Conservation (phyloP, 2,113 vertebrate genomes). For the Theropithecus gelada region DNA sequence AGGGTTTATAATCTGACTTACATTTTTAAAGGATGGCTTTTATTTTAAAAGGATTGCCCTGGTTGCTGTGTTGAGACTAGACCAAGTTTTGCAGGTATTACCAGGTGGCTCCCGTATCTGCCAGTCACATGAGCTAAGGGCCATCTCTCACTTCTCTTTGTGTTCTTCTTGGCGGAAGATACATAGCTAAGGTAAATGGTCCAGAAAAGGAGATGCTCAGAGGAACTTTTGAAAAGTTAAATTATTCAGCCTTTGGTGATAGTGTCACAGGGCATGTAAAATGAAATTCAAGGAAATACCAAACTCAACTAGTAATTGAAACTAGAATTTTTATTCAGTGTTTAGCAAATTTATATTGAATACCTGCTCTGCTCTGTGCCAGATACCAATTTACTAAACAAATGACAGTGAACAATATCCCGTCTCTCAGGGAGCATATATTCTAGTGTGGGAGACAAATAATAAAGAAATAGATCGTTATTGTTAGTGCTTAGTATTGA, state of each 20-base stretch:
- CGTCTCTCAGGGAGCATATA: background rate
- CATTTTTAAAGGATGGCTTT: background rate
- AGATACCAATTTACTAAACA: constrained; percentile 7
- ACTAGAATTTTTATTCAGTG: background rate
- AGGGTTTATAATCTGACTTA: background rate
- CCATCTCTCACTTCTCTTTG: background rate
- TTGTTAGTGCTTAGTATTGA: background rate
- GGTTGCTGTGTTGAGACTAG: background rate
- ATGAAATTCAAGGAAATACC: constrained; percentile 44
- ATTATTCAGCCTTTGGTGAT: background rate
- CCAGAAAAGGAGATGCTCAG: background rate
- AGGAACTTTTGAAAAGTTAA: constrained; percentile 45
- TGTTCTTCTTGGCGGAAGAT: background rate
- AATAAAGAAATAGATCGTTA: background rate
- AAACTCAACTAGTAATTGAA: constrained; percentile 5
- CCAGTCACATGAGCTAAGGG: background rate
- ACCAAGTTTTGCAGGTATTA: background rate
- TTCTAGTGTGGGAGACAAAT: background rate
- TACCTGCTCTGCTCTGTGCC: background rate
- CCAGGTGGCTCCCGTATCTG: background rate
- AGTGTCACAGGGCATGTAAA: constrained; percentile 13
- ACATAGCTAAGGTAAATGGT: background rate
- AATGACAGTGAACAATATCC: background rate
- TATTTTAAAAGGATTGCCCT: background rate
- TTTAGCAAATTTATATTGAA: constrained; percentile 21